A percentile compares a stretch with the other conserved stretches of the same genome.
These are phyloP conservation scores for Pocillopora meandrina DNA, from an alignment of 92 coral and sea anemone genomes.

Conservation along the genomic window DNA sequence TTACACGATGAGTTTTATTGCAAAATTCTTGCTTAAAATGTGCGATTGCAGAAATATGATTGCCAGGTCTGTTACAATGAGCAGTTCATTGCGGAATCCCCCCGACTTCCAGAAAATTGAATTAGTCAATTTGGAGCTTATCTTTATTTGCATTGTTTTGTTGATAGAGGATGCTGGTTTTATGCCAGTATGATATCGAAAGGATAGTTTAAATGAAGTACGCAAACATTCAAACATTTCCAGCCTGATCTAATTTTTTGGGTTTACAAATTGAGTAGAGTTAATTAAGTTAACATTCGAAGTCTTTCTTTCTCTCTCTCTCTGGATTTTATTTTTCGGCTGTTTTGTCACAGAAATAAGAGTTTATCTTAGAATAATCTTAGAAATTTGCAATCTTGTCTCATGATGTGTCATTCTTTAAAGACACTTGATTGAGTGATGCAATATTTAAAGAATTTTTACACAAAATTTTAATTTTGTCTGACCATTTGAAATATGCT, in stretches of 20 bases:
- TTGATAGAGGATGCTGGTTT: neutral
- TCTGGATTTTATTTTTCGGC: no score
- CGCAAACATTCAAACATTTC: neutral
- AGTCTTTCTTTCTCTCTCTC: neutral
- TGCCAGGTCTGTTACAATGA: no score
- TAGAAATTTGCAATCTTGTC: no score
- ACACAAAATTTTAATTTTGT: neutral
- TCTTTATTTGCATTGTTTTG: neutral
- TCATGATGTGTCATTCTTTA: no score
- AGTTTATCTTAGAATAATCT: no score
- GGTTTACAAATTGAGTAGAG: neutral
- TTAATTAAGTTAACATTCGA: neutral
- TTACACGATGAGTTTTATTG: no score
- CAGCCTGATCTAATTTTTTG: neutral
- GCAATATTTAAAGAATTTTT: neutral
- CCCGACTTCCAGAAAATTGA: neutral
- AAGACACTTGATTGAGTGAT: no score
- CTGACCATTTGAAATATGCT: neutral
- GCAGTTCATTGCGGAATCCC: conserved; percentile 3
- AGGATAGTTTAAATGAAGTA: neutral
- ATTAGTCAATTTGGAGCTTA: neutral
- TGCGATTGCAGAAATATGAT: no score
- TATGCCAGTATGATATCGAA: neutral
- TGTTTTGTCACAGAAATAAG: no score
- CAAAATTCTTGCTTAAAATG: no score